Percentiles rank a stretch among this genome's conserved stretches.
phyloP scores from a whole-genome alignment of 2,888 invertebrate species.

The Unio pictorum region DNA sequence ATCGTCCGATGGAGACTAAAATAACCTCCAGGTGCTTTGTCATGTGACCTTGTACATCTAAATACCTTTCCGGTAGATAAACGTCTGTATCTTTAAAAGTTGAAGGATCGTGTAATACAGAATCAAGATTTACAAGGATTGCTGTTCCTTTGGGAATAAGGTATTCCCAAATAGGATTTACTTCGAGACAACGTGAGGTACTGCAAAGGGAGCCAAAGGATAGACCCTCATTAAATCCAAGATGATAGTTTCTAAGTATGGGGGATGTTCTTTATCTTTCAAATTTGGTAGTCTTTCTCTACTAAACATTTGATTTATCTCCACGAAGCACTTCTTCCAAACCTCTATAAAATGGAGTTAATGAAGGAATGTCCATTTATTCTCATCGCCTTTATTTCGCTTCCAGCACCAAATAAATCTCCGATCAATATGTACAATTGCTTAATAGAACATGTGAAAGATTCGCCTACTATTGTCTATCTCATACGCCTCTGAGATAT shows the following conservation, averaged over 20 bases:
- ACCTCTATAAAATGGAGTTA: conserved; percentile 83
- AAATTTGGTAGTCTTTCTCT: conserved; percentile 31
- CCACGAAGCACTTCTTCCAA: conserved; percentile 30
- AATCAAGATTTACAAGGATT: conserved; percentile 45
- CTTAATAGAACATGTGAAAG: conserved; percentile 15
- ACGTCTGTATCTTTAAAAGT: conserved; percentile 42
- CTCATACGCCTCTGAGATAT: not conserved
- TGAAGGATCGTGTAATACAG: conserved; percentile 43
- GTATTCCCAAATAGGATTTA: conserved; percentile 56
- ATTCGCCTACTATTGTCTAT: not conserved
- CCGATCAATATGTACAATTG: conserved; percentile 26
- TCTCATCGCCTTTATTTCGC: conserved; percentile 85
- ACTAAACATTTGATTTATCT: conserved; percentile 65
- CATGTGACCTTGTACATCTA: conserved; percentile 29
- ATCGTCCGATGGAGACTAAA: conserved; percentile 39
- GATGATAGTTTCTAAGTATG: conserved; percentile 56
- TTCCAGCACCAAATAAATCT: conserved; percentile 55
- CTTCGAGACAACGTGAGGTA: conserved; percentile 39
- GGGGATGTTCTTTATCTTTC: conserved; percentile 33
- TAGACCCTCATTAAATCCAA: conserved; percentile 53
- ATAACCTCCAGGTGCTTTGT: conserved; percentile 24
- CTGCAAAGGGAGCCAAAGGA: conserved; percentile 42
- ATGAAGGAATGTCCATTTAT: conserved; percentile 86
- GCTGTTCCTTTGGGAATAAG: too few species aligned
- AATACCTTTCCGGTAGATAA: conserved; percentile 56